Percentiles rank a stretch among this genome's conserved stretches.
These are phyloP conservation scores for Alectura lathami DNA, from an alignment of 2,113 vertebrate species.

Conservation along the genomic window DNA sequence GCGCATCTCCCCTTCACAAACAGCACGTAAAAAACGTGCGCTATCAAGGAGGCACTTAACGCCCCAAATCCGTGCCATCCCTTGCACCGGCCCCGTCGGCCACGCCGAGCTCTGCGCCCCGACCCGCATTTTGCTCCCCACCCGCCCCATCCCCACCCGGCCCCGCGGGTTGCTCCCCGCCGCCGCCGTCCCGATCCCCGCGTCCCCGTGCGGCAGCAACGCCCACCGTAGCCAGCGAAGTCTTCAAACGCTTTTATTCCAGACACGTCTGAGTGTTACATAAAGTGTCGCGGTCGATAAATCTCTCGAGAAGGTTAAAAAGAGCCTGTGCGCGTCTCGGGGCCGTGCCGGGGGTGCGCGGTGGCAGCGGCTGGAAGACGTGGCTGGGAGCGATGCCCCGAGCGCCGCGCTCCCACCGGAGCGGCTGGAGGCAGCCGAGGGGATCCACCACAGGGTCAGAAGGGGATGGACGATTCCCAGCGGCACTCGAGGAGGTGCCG, in stretches of 20 bases:
- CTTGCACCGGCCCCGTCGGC: not conserved
- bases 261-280: conserved; percentile 39
- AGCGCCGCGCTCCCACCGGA: no score
- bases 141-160: not conserved
- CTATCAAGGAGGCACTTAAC: rapidly evolving
- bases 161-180: no score
- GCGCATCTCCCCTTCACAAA: rapidly evolving
- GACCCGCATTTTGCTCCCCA: not conserved
- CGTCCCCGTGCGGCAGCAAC: no score
- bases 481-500: not conserved
- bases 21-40: rapidly evolving
- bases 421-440: not conserved
- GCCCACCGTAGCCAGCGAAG: not conserved
- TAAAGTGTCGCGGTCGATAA: not conserved
- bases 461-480: not conserved
- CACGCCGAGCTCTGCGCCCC: not conserved
- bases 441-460: not conserved
- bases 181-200: no score
- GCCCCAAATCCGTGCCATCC: rapidly evolving
- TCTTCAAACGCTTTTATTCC: conserved; percentile 71
- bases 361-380: conserved; percentile 27
- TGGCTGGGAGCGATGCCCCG: not conserved
- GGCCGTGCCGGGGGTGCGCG: not conserved
- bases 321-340: not conserved
- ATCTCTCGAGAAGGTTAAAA: conserved; percentile 64